phyloP scores from a whole-genome alignment of 1,140 invertebrate species.

The Formica selysi region DNA sequence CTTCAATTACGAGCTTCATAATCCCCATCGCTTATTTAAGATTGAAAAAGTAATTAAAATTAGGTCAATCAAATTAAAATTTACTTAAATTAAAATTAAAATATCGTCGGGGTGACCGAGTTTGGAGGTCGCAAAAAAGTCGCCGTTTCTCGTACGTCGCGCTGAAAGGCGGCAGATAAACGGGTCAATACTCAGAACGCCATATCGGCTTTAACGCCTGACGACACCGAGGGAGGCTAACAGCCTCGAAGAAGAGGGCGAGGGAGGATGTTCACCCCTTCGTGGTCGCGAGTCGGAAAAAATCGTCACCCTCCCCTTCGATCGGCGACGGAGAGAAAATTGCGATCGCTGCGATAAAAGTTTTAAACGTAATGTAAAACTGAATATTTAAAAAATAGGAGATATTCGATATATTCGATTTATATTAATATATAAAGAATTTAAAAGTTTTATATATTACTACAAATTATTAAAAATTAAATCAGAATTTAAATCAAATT shows the following conservation, averaged over 20 bases:
- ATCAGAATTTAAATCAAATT: neutral
- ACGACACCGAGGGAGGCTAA: constrained; percentile 77
- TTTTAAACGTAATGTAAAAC: constrained; percentile 9
- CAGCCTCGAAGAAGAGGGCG: constrained; percentile 63
- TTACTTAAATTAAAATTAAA: neutral
- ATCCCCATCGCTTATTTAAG: neutral
- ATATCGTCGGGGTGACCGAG: constrained; percentile 23
- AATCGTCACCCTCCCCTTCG: constrained; percentile 58
- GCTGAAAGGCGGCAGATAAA: constrained; percentile 75
- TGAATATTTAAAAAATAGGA: neutral
- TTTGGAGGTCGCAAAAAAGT: neutral
- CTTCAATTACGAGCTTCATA: neutral
- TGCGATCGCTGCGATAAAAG: constrained; percentile 20
- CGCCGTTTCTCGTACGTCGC: neutral
- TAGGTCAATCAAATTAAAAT: too few species aligned
- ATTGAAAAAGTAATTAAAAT: neutral
- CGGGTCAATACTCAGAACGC: constrained; percentile 84
- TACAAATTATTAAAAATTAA: neutral
- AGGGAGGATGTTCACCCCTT: constrained; percentile 79
- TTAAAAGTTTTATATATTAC: too few species aligned
- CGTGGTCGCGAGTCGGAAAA: constrained; percentile 66
- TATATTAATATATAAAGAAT: neutral
- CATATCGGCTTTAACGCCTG: constrained; percentile 82
- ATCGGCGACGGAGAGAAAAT: constrained; percentile 30
- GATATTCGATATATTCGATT: neutral